Evolutionary conservation across 1,140 invertebrate species (phyloP), one percentile per base, ranked within the genome.

Genomic region (Danaus melanippus): DNA sequence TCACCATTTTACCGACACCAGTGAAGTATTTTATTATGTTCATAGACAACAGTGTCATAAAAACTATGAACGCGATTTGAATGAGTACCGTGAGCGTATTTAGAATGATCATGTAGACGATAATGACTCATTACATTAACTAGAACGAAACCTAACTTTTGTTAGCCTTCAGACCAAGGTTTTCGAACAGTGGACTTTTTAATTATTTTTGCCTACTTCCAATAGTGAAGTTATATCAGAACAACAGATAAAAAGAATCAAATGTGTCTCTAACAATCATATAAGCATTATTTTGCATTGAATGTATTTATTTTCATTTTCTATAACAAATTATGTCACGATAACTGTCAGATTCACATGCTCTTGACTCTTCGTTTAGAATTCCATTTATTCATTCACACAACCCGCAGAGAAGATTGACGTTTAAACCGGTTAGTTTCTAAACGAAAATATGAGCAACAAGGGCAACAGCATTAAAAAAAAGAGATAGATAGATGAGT

Each of bases 41-140:
- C 81, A 84, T 81, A 64, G 79, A 86, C 50, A 86, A 12, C 10
- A 86, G 60, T 50, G 79, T 75, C 70, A 84, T 76, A 71, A 78
- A 82, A 65, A 84, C 78, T 57, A 84, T 79, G 43, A 84, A 74
- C 10, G 60, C 70, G 10, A 86, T 66, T 70, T 84, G 79, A 42
- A 84, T 49, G 7, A 84, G 53, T 46, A 84, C 73, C 4, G 79
- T 62, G 9, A 82, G 50, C 17, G 81, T 82, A 66, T 84, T 84
- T 40, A 84, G 66, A 55, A 84, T 69, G 48, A 84, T 71, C 84
- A 84, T 84, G 69, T 64, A 76, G 60, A 57, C 49, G 21, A 32
- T 50, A 57, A 60, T 57, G 9, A 58, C n/a, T 39, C 43, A 50
- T 49, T 50, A 42, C 47, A 32, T 32, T 32, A 32, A 32, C 21